Conservation (phyloP, 2,797 vertebrate genomes). For the Myiotriccus ornatus region DNA sequence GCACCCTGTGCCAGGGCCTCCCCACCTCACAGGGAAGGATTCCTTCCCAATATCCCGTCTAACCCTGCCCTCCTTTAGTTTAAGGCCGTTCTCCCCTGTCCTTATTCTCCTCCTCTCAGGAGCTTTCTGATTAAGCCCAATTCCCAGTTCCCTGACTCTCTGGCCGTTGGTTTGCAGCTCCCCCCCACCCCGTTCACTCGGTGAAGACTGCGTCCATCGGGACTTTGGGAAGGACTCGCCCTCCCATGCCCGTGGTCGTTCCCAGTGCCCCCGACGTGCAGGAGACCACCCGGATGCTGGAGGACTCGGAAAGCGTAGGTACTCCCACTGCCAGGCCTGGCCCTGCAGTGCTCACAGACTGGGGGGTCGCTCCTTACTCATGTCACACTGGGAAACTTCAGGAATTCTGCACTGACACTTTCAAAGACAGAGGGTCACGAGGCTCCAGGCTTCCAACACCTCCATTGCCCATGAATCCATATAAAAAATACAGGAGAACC, state of each 20-base stretch:
- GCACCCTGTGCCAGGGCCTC: not conserved
- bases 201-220: conserved; percentile 97
- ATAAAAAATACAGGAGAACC: not conserved
- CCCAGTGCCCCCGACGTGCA: conserved; percentile 93
- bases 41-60: not conserved
- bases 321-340: not conserved
- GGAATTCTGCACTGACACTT: not conserved
- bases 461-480: accelerated
- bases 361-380: not conserved
- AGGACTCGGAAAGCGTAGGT: conserved; percentile 95
- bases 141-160: not conserved
- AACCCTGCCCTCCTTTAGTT: not conserved
- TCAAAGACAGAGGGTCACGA: not conserved
- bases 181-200: conserved; percentile 79
- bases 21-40: accelerated
- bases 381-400: not conserved
- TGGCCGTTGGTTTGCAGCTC: conserved; percentile 43
- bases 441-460: not conserved
- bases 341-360: not conserved
- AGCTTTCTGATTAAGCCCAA: not conserved
- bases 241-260: conserved; percentile 90
- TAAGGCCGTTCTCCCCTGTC: not conserved
- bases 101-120: not conserved
- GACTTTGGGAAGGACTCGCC: conserved; percentile 90
- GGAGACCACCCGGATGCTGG: conserved; percentile 92